Base-by-base conservation (phyloP, 2,113 vertebrate genomes). In the Canis aureus region DNA sequence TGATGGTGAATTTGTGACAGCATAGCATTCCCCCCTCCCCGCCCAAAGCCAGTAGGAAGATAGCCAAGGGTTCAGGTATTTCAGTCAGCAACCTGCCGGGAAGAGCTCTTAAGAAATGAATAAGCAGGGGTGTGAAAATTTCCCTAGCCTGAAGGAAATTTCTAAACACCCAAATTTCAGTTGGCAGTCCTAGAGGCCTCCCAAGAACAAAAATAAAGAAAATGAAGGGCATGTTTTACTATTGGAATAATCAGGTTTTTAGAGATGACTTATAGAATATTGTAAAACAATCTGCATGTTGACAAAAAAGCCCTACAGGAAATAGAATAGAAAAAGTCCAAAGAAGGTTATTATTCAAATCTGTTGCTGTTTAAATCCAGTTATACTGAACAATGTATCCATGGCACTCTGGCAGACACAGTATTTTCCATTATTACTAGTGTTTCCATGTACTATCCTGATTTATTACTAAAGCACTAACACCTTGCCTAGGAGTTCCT, bases 171-270 rank as follows among this genome's bases (percentile, higher is more conserved):
- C 49, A 16, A 23, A 95, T 92, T 64, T 76, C 74, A 51, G 92
- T 94, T 96, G 86, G 88, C 95, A 88, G 15, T 67, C 74, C n/a
- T 12, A 76, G 60, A 94, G 92, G 60, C 84, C 92, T 95, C 96
- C 90, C 90, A 90, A 94, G 80, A 97, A 81, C 84, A 94, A 85
- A 95, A 87, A 55, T 84, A 93, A 93, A 88, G 80, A 76, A 80
- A 91, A 78, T 43, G 29, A 51, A 88, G 49, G 32, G 16, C 35
- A 81, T 71, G 35, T 88, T 86, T 91, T 91, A 86, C 80, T 66
- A 29, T 81, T 94, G 27, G 17, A 73, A 85, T 88, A 51, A 66
- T 85, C 76, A 38, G 19, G 25, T 16, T 96, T 98, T 96, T 94
- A 66, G 90, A n/a, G 17, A 83, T 91, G 51, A 74, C 76, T 90